Evolutionary conservation across 2,113 vertebrate genomes (phyloP).

Genomic region (Hemicordylus capensis): DNA sequence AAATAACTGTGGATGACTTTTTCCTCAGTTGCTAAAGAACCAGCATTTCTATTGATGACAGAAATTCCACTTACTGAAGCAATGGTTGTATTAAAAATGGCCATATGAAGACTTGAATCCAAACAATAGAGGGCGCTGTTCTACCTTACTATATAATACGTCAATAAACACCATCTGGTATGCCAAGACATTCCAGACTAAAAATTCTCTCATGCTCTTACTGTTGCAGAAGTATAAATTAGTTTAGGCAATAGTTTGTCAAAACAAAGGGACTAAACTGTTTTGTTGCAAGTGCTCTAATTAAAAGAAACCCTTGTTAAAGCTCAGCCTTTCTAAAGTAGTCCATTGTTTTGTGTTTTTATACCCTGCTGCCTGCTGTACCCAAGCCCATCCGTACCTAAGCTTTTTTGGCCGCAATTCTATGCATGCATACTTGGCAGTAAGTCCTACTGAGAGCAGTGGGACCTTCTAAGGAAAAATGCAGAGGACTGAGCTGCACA

Average conservation of each 20-base stretch:
- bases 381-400: background rate
- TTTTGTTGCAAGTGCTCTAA: slow-evolving; percentile 10
- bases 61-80: background rate
- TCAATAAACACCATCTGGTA: slow-evolving; percentile 12
- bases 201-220: slow-evolving; percentile 23
- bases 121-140: slow-evolving; percentile 54
- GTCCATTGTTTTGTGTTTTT: background rate
- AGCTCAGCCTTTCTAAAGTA: background rate
- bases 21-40: slow-evolving; percentile 18
- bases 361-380: background rate
- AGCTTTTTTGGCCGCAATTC: background rate
- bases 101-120: background rate
- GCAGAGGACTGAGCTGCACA: too few relatives aligned
- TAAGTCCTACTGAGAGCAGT: background rate
- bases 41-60: background rate
- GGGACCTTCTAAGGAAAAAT: background rate
- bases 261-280: slow-evolving; percentile 34
- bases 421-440: background rate
- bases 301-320: background rate
- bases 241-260: slow-evolving; percentile 44
- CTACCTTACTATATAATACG: background rate
- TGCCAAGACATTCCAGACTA: slow-evolving; percentile 16
- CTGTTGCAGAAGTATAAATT: slow-evolving; percentile 1
- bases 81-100: background rate
- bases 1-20: background rate